Base-by-base conservation (phyloP, 2,888 invertebrate genomes). In the Dicranocentrus wangi region DNA sequence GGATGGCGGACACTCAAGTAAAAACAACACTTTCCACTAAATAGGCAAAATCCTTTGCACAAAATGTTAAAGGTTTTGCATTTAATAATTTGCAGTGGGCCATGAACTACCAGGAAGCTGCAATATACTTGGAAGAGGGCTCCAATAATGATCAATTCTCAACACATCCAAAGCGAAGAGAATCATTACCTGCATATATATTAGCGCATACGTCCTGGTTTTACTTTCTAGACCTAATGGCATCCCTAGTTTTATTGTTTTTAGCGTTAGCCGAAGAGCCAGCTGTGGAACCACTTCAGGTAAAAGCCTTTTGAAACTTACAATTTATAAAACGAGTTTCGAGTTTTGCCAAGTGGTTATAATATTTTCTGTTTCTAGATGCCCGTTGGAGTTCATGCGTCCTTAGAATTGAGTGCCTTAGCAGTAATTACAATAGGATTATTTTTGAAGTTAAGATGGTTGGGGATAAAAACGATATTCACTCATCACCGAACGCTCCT, bases 131-230 rank as follows among this genome's bases (percentile, higher is more conserved):
- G 87, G 94, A 95, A 91, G 96, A 96, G 91, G 96, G 96, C 39
- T 91, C 93, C 88, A 95, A 96, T 88, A 96, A 96, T 89, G 96
- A 95, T 88, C 95, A 96, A 89, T 96, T 95, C 88, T 94, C 94
- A 88, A 94, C 95, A 0, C 96, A 96, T 88, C 96, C 96, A 0
- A 92, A 93, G 61, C 93, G 93, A 88, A 93, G 94, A 0, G 93
- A 93, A 87, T 94, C 95, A 87, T 89, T 96, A 82, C 95, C 96
- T 3, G 94, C 95, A 0, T 96, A 96, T 89, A 91, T 95, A 51
- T 90, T 95, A 71, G 95, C 95, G 0, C 96, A 96, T 89, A 95
- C 95, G 88, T 92, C 92, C 77, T 95, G 94, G 94, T 95, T 95
- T 89, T 94, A 96, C 88, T 92, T 93, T 1, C 89, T 95, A 83